phyloP scores from a whole-genome alignment of 1,140 invertebrate genomes.

The Cataglyphis hispanica region DNA sequence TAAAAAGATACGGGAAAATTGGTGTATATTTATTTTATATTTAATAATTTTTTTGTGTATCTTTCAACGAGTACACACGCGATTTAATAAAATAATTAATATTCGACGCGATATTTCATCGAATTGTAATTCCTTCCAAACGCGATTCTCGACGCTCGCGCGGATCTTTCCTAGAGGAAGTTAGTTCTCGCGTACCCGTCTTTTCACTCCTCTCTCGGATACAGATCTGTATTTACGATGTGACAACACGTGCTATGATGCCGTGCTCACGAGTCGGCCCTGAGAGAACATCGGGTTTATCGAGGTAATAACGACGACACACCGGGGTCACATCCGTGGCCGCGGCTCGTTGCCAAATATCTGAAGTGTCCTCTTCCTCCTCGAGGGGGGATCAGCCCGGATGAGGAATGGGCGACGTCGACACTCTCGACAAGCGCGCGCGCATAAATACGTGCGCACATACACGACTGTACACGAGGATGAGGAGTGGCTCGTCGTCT shows the following conservation, averaged over 20 bases:
- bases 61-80: neutral
- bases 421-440: neutral
- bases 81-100: constrained; percentile 4
- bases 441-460: neutral
- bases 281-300: constrained; percentile 43
- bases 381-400: neutral
- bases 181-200: neutral
- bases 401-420: constrained; percentile 32
- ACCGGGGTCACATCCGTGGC: constrained; percentile 34
- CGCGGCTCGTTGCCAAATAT: constrained; percentile 67
- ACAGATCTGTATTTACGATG: neutral
- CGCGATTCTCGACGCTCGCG: neutral
- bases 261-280: constrained; percentile 27
- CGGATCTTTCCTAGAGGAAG: neutral
- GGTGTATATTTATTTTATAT: constrained; percentile 25
- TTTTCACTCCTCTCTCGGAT: neutral
- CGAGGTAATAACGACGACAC: constrained; percentile 46
- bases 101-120: neutral
- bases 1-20: neutral
- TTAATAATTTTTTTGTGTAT: constrained; percentile 13
- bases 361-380: constrained; percentile 56
- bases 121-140: neutral
- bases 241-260: constrained; percentile 8
- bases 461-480: neutral
- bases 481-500: constrained; percentile 55